Base-by-base conservation (phyloP, 2,797 vertebrate genomes). In the Etheostoma nigrum region DNA sequence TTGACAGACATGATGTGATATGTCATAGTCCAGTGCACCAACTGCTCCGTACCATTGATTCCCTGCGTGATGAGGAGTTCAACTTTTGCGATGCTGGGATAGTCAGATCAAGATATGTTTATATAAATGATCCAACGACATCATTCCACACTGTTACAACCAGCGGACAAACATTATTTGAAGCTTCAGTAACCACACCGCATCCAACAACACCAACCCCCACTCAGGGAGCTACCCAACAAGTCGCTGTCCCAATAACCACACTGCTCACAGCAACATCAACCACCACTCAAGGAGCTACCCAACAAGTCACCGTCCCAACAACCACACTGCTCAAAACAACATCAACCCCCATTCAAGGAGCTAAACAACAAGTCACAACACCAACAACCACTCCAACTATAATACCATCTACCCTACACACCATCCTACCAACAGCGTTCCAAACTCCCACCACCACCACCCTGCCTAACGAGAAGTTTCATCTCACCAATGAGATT, bases 21-120 rank as follows among this genome's bases (percentile, higher is more conserved):
- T 96, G 95, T 72, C 57, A 84, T 1, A 83, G 66, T 76, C 94
- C 95, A 0, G 0, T 2, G 10, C 16, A 82, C 61, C 74, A 88
- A 30, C 0, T 27, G 51, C 70, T 77, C 4, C 82, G 78, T 21
- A 57, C 57, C 4, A 5, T 96, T 12, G 52, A 5, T 21, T 90
- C 85, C 2, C 72, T 96, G 51, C 69, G 1, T 2, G 67, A 92
- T 2, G 76, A 87, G 1, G 85, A 91, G 7, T 86, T 93, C 23
- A 30, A 27, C 5, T 23, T 53, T 27, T 95, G 94, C n/a, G 27
- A 78, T 40, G 21, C 18, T 16, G 68, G 5, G 40, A 67, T 2
- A 19, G 14, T 13, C 2, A 12, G 3, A 6, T 2, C 54, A 8
- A 79, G 3, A 49, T n/a, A 21, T 25, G 52, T 15, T 8, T 11